Conservation (phyloP, 2,113 vertebrate genomes). For the Thalassoma bifasciatum region DNA sequence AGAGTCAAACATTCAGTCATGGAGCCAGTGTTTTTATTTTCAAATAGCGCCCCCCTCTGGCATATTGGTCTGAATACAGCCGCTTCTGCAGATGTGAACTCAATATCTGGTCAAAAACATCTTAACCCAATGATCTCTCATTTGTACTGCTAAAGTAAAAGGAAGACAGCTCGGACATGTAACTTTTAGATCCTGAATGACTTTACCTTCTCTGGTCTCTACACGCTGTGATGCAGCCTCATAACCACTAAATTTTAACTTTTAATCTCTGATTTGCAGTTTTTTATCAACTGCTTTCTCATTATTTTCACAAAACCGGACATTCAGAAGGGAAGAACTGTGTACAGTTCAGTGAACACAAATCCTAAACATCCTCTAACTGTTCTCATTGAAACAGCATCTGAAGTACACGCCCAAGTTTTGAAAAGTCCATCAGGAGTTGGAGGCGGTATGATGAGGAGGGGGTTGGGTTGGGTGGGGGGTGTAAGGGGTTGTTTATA, state of each 20-base stretch:
- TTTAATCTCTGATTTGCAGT: not conserved
- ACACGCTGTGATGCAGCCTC: not conserved
- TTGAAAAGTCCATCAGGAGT: slow-evolving; percentile 45
- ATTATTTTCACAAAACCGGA: not conserved
- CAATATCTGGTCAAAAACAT: too few relatives aligned
- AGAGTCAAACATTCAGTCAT: not conserved
- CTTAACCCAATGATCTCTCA: slow-evolving; percentile 9
- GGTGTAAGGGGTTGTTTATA: not conserved
- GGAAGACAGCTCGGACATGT: too few relatives aligned
- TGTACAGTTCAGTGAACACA: not conserved
- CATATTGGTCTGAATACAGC: not conserved
- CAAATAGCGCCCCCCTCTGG: slow-evolving; percentile 27
- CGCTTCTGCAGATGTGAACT: not conserved
- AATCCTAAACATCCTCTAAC: not conserved
- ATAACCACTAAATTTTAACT: not conserved
- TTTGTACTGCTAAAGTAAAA: not conserved
- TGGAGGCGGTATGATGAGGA: slow-evolving; percentile 26
- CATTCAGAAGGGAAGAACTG: not conserved
- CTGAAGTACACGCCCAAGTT: slow-evolving; percentile 51
- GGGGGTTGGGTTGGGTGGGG: not conserved
- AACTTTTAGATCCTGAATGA: not conserved
- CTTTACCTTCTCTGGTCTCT: not conserved
- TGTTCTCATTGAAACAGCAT: not conserved
- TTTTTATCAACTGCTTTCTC: slow-evolving; percentile 4
- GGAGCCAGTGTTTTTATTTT: not conserved